Evolutionary conservation across 1,140 invertebrate genomes (phyloP).

Genomic region (Lepidotrigona ventralis): DNA sequence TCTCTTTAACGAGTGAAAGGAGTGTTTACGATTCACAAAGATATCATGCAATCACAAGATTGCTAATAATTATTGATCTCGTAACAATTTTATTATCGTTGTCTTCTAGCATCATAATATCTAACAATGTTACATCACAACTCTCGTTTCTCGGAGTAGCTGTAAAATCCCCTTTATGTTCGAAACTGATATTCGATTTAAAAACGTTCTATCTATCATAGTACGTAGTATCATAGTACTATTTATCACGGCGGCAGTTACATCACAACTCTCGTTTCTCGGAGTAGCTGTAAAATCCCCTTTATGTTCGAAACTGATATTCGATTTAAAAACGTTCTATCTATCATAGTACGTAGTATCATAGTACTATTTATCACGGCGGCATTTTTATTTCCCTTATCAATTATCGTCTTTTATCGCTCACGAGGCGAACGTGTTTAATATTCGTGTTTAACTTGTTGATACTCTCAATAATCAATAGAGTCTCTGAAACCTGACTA

Average conservation of each 20-base stretch:
- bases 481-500: background rate
- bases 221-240: background rate
- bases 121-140: too few relatives aligned
- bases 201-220: background rate
- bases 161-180: background rate
- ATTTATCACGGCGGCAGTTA: background rate
- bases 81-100: too few relatives aligned
- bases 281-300: background rate
- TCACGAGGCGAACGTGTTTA: background rate
- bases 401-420: constrained; percentile 12
- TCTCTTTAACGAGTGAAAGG: too few relatives aligned
- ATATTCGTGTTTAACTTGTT: background rate
- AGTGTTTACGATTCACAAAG: too few relatives aligned
- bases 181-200: background rate
- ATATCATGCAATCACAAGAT: too few relatives aligned
- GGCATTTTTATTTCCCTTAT: constrained; percentile 17
- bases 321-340: background rate
- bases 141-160: too few relatives aligned
- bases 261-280: too few relatives aligned
- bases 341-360: background rate
- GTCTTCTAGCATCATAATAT: too few relatives aligned
- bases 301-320: background rate
- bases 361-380: constrained; percentile 5
- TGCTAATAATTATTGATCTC: too few relatives aligned
- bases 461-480: constrained; percentile 14